Percentiles rank a stretch among this genome's conserved stretches.
These are phyloP conservation scores for Strigamia transsilvanica DNA, from an alignment of 2,888 invertebrate genomes.

Conservation along the genomic window DNA sequence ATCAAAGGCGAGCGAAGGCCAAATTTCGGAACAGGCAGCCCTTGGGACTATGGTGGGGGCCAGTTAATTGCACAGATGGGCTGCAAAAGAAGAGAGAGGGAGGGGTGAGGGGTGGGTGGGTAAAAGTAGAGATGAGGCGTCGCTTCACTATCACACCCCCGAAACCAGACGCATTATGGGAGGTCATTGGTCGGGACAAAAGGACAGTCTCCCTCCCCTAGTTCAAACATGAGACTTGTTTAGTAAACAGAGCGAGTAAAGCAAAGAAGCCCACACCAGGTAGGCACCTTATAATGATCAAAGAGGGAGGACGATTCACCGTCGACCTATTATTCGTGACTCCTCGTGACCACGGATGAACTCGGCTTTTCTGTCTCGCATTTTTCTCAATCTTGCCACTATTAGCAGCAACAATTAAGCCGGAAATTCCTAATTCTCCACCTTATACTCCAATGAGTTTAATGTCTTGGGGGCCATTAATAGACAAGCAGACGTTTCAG, in stretches of 20 bases:
- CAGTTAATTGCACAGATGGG: slow-evolving; percentile 52
- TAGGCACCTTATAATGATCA: slow-evolving; percentile 6
- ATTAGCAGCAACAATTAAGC: slow-evolving; percentile 14
- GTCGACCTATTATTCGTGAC: slow-evolving; percentile 1
- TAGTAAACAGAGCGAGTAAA: slow-evolving; percentile 16
- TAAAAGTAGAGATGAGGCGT: slow-evolving; percentile 31
- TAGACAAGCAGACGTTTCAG: background rate
- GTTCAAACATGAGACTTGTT: slow-evolving; percentile 30
- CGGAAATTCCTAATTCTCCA: slow-evolving; percentile 30
- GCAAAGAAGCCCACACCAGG: slow-evolving; percentile 21
- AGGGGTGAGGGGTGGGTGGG: slow-evolving; percentile 25
- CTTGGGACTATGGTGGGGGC: slow-evolving; percentile 42
- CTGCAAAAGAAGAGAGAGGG: slow-evolving; percentile 5
- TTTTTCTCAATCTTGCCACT: slow-evolving; percentile 15
- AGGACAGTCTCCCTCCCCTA: slow-evolving; percentile 18
- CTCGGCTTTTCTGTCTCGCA: background rate
- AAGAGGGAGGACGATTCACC: slow-evolving; percentile 22
- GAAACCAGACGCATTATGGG: slow-evolving; percentile 30
- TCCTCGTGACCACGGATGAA: slow-evolving; percentile 18
- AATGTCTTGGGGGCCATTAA: slow-evolving; percentile 29
- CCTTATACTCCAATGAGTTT: slow-evolving; percentile 30
- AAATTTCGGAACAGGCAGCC: slow-evolving; percentile 51
- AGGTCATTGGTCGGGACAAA: slow-evolving; percentile 30
- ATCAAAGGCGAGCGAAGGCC: slow-evolving; percentile 50
- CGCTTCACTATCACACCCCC: slow-evolving; percentile 41